Evolutionary conservation across 2,797 vertebrate species (phyloP).

Genomic region (Acipenser transmontanus): DNA sequence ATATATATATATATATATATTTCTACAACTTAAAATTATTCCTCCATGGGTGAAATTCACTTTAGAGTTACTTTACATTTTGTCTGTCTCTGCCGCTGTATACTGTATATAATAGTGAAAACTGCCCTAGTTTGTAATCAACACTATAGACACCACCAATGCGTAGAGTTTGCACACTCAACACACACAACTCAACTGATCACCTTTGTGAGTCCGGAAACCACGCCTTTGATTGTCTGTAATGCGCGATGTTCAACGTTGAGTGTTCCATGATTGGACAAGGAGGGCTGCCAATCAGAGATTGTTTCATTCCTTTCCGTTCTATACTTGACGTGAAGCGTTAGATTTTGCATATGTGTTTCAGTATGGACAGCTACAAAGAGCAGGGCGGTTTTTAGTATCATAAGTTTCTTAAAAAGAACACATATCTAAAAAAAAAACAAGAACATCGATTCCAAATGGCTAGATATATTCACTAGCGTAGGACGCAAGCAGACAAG

Average conservation of each 20-base stretch:
- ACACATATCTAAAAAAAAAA: slow-evolving; percentile 13
- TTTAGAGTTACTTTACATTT: no score
- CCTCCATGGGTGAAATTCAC: no score
- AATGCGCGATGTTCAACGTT: slow-evolving; percentile 21
- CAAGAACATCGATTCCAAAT: slow-evolving; percentile 14
- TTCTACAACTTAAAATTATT: no score
- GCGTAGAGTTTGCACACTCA: no score
- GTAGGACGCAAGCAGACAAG: slow-evolving; percentile 5
- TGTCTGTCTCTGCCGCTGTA: no score
- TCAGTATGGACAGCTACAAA: slow-evolving; percentile 40
- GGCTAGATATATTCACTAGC: slow-evolving; percentile 33
- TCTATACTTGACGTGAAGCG: slow-evolving; percentile 21
- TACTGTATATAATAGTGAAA: no score
- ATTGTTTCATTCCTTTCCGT: slow-evolving; percentile 44
- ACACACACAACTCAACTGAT: background rate
- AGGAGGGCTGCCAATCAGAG: slow-evolving; percentile 42
- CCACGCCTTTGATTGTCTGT: slow-evolving; percentile 38
- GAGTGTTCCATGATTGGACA: slow-evolving; percentile 38
- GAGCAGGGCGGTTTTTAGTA: slow-evolving; percentile 2
- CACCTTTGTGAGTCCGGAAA: slow-evolving; percentile 17
- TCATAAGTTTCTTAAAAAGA: slow-evolving; percentile 46
- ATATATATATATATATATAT: no score
- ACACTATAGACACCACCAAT: no score
- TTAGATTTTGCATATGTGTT: slow-evolving; percentile 44
- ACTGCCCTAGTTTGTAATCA: no score